Base-by-base conservation (phyloP, 2,113 vertebrate species). In the Ivindomyrus marchei region DNA sequence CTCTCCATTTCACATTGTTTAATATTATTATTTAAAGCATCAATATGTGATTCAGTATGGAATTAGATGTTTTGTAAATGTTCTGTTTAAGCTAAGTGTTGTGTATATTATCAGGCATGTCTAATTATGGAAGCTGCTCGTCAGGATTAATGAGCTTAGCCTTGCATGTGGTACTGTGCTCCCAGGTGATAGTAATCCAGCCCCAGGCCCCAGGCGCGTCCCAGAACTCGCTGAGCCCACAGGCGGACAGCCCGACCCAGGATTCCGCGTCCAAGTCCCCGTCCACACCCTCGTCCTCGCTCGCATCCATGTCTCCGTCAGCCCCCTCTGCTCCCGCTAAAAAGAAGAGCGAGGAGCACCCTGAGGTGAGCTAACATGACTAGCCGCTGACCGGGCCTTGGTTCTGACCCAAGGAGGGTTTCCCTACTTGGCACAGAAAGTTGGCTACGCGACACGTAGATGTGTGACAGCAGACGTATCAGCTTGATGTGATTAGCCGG, bases 171-270 rank as follows among this genome's bases (percentile, higher is more conserved):
- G 10, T 47, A n/a, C 77, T 66, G 39, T 42, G 19, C 21, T 9
- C 89, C 21, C 93, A 99, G 98, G 97, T 99, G 93, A 98, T 99
- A 92, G 97, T 99, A 90, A 97, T 99, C 93, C 98, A 99, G 92
- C 98, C 98, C 27, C 97, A 98, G 96, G 96, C 96, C 88, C 97
- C 94, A 87, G 93, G 93, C 93, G 89, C 90, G 91, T 91, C 91
- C 0, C 94, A 97, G 93, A 95, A 94, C 1, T 96, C 96, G 91
- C 95, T 97, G 0, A 95, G 94, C 89, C 95, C 93, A 21, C 96
- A 96, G 93, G 93, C 95, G 1, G 96, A 95, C 93, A 95, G 96
- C 42, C 93, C 96, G 90, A 91, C 95, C 15, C 96, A 96, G 94
- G 96, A 97, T 90, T 94, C 94, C 74, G 92, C 95, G 90, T 96